phyloP scores from a whole-genome alignment of 2,797 vertebrate species.

The Macroramphosus scolopax region DNA sequence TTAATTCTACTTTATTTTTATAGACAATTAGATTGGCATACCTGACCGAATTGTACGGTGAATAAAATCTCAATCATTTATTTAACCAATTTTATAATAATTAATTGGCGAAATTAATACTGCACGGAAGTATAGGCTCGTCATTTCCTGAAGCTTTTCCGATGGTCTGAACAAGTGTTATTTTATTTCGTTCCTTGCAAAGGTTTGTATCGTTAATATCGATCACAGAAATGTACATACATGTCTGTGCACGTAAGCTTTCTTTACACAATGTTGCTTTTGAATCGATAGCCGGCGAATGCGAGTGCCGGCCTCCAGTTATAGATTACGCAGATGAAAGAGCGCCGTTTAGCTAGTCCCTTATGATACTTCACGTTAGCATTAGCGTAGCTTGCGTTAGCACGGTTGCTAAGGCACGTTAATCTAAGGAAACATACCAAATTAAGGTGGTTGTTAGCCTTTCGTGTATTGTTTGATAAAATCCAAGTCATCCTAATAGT shows the following conservation, averaged over 20 bases:
- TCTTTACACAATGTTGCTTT: too few relatives aligned
- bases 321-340: conserved; percentile 10
- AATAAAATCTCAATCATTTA: too few relatives aligned
- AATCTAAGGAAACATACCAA: not conserved
- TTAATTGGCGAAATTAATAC: not conserved
- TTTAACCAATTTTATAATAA: not conserved
- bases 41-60: too few relatives aligned
- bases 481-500: accelerated
- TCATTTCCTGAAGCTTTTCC: conserved; percentile 50
- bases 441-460: not conserved
- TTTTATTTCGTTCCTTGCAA: conserved; percentile 44
- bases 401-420: conserved; percentile 24
- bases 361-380: conserved; percentile 45
- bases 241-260: too few relatives aligned
- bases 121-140: conserved; percentile 20
- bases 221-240: conserved; percentile 1
- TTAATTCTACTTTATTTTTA: not conserved
- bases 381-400: conserved; percentile 54
- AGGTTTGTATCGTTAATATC: conserved; percentile 62
- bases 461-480: not conserved
- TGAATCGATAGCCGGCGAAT: not conserved
- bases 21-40: too few relatives aligned
- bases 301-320: not conserved
- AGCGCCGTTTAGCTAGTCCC: conserved; percentile 15
- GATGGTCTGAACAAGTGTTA: conserved; percentile 45